These are phyloP conservation scores for Drosophila micromelanica DNA, from an alignment of 1,140 invertebrate species.

Conservation along the genomic window DNA sequence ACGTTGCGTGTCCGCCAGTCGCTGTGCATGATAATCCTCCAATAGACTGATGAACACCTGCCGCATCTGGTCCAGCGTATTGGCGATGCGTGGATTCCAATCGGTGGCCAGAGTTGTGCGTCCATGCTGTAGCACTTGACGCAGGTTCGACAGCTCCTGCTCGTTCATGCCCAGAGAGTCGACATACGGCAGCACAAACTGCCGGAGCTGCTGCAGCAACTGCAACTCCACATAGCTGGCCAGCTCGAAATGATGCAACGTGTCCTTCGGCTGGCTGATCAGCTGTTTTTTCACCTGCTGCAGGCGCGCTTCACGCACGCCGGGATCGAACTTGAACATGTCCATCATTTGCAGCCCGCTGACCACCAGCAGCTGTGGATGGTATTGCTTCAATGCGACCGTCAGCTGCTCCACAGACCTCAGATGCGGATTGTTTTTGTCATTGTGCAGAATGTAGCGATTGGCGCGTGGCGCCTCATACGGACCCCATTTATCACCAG, in stretches of 20 bases:
- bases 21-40: constrained; percentile 60
- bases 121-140: constrained; percentile 88
- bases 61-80: constrained; percentile 93
- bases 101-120: constrained; percentile 91
- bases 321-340: constrained; percentile 90
- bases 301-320: constrained; percentile 88
- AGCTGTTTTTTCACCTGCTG: constrained; percentile 89
- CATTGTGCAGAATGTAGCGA: constrained; percentile 94
- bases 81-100: constrained; percentile 91
- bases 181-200: constrained; percentile 89
- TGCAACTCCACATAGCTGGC: constrained; percentile 92
- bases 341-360: constrained; percentile 96
- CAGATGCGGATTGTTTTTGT: constrained; percentile 92
- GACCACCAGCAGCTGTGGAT: constrained; percentile 91
- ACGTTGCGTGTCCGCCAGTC: constrained; percentile 28
- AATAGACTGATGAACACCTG: constrained; percentile 88
- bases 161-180: constrained; percentile 97
- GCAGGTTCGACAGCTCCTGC: constrained; percentile 92
- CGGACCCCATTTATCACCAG: constrained; percentile 90
- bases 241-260: constrained; percentile 94
- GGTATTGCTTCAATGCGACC: constrained; percentile 87
- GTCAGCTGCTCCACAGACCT: constrained; percentile 90
- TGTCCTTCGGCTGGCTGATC: constrained; percentile 86
- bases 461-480: constrained; percentile 92
- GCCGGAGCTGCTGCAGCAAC: constrained; percentile 88